Evolutionary conservation across 2,888 invertebrate species (phyloP).

Genomic region (Marronus borbonicus): DNA sequence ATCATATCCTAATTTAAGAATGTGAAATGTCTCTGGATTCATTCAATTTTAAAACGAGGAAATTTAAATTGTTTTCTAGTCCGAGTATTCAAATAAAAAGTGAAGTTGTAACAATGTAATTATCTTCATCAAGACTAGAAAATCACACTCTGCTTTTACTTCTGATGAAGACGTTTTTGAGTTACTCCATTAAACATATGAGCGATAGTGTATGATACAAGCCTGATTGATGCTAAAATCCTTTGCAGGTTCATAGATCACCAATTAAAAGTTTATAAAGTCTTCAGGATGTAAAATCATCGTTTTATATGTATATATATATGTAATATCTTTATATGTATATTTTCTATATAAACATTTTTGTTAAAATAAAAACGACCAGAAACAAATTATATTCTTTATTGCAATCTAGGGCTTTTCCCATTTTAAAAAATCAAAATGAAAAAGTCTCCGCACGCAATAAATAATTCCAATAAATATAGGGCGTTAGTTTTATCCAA

Average conservation of each 20-base stretch:
- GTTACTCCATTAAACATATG: too few relatives aligned
- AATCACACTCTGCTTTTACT: background rate
- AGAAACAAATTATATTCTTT: background rate
- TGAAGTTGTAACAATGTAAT: too few relatives aligned
- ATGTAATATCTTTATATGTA: slow-evolving; percentile 5
- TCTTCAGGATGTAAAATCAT: slow-evolving; percentile 55
- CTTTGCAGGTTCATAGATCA: slow-evolving; percentile 55
- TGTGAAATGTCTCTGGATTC: too few relatives aligned
- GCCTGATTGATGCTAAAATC: background rate
- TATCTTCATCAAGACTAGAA: too few relatives aligned
- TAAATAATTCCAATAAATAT: slow-evolving; percentile 45
- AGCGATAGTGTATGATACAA: background rate
- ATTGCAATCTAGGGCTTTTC: background rate
- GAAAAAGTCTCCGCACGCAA: slow-evolving; percentile 9
- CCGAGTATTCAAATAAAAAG: too few relatives aligned
- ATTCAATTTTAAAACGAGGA: too few relatives aligned
- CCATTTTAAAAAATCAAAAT: slow-evolving; percentile 8
- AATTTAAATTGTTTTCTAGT: too few relatives aligned
- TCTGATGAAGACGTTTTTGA: too few relatives aligned
- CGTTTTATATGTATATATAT: background rate
- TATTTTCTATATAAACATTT: background rate
- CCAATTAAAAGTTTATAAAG: slow-evolving; percentile 58
- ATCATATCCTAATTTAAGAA: too few relatives aligned
- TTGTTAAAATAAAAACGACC: background rate
- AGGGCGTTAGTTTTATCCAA: slow-evolving; percentile 30